These are phyloP conservation scores for Acyrthosiphon pisum DNA, from an alignment of 1,140 invertebrate species.

Conservation along the genomic window DNA sequence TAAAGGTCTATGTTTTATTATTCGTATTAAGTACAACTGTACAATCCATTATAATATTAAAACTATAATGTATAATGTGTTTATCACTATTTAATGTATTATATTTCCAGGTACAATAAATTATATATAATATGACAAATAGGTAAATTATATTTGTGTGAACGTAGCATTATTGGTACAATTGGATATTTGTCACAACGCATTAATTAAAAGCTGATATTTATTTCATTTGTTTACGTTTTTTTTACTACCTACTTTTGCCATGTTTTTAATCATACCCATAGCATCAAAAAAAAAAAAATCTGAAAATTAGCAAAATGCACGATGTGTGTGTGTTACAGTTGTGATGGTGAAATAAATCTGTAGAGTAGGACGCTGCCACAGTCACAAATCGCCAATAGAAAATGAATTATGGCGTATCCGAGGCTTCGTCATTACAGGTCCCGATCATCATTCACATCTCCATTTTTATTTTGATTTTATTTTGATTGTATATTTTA, in stretches of 20 bases:
- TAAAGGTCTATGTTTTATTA: too few species aligned
- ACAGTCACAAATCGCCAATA: conserved; percentile 56
- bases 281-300: conserved; percentile 33
- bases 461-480: conserved; percentile 34
- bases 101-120: not conserved
- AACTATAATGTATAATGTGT: not conserved
- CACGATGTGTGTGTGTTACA: conserved; percentile 57
- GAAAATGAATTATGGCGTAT: conserved; percentile 57
- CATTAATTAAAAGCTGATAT: not conserved
- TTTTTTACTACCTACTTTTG: not conserved
- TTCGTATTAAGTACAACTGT: too few species aligned
- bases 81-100: not conserved
- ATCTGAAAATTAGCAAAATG: conserved; percentile 54
- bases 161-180: conserved; percentile 7
- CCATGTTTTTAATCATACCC: conserved; percentile 42
- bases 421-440: conserved; percentile 57
- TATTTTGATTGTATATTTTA: not conserved
- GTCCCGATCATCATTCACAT: conserved; percentile 55
- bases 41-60: not conserved
- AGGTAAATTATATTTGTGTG: not conserved
- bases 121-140: not conserved
- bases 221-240: not conserved
- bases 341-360: conserved; percentile 57
- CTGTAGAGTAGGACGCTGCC: conserved; percentile 57
- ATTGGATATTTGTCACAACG: not conserved